phyloP scores from a whole-genome alignment of 2,888 invertebrate species.

The Tachystola acroxantha region DNA sequence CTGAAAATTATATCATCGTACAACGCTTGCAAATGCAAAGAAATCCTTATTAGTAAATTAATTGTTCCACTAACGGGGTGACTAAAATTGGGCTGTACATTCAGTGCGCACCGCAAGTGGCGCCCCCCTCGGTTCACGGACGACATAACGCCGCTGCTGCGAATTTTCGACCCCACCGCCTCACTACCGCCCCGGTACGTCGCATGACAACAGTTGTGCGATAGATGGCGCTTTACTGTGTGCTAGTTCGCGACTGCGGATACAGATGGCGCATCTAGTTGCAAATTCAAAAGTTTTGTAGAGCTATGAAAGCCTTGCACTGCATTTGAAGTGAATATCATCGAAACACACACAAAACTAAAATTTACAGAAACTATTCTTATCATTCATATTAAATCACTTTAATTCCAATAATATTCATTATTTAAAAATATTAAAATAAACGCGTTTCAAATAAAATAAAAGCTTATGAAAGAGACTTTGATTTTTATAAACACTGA shows the following conservation, averaged over 20 bases:
- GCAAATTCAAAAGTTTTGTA: constrained; percentile 13
- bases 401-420: too few species aligned
- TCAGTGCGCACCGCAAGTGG: constrained; percentile 89
- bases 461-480: too few species aligned
- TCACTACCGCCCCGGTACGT: constrained; percentile 75
- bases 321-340: too few species aligned
- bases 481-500: too few species aligned
- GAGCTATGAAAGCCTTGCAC: constrained; percentile 21
- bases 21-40: background rate
- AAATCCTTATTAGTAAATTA: constrained; percentile 15
- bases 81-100: constrained; percentile 46
- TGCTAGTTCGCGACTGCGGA: constrained; percentile 43
- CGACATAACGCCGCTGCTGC: constrained; percentile 86
- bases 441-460: too few species aligned
- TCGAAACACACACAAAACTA: too few species aligned
- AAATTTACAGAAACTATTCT: too few species aligned
- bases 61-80: constrained; percentile 37
- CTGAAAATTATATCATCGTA: too few species aligned
- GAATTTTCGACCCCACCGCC: constrained; percentile 86
- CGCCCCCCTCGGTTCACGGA: constrained; percentile 88
- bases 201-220: constrained; percentile 48
- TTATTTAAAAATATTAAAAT: too few species aligned
- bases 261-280: constrained; percentile 53
- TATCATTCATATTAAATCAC: too few species aligned
- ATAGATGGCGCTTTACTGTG: constrained; percentile 69